Evolutionary conservation across 2,888 invertebrate species (phyloP).

Genomic region (Drosophila parthenogenetica): DNA sequence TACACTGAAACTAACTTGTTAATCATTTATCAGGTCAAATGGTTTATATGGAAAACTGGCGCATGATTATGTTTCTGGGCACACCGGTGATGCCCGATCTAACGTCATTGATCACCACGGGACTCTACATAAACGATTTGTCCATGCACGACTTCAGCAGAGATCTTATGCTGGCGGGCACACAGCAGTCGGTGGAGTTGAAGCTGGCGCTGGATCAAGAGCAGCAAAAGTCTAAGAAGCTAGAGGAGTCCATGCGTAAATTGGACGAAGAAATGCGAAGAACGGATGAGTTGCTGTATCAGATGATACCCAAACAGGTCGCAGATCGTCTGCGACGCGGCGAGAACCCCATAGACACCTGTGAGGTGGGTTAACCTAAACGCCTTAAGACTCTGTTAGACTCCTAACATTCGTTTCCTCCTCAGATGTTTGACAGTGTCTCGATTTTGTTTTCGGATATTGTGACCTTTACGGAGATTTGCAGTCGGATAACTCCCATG

Average conservation of each 20-base stretch:
- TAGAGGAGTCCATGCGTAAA: conserved; percentile 98
- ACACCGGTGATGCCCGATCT: conserved; percentile 98
- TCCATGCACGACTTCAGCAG: conserved; percentile 99
- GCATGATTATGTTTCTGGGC: conserved; percentile 98
- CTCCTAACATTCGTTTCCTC: neutral
- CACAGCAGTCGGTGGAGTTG: conserved; percentile 98
- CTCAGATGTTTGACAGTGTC: conserved; percentile 97
- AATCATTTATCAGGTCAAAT: conserved; percentile 92
- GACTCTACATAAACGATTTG: conserved; percentile 98
- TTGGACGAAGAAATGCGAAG: conserved; percentile 97
- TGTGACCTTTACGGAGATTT: conserved; percentile 98
- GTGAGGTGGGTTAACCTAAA: conserved; percentile 90
- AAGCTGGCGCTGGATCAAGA: conserved; percentile 98
- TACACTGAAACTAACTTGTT: neutral
- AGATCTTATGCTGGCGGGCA: conserved; percentile 97
- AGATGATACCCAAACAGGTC: conserved; percentile 99
- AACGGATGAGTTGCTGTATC: conserved; percentile 97
- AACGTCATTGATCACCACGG: conserved; percentile 95
- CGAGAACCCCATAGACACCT: conserved; percentile 98
- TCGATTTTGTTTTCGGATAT: conserved; percentile 99
- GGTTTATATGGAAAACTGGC: conserved; percentile 99
- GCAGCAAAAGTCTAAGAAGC: conserved; percentile 97
- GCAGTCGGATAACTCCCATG: conserved; percentile 97
- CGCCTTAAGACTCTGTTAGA: neutral
- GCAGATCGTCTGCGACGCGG: conserved; percentile 96